These are phyloP conservation scores for Melipona beecheii DNA, from an alignment of 2,888 invertebrate species.

Conservation along the genomic window DNA sequence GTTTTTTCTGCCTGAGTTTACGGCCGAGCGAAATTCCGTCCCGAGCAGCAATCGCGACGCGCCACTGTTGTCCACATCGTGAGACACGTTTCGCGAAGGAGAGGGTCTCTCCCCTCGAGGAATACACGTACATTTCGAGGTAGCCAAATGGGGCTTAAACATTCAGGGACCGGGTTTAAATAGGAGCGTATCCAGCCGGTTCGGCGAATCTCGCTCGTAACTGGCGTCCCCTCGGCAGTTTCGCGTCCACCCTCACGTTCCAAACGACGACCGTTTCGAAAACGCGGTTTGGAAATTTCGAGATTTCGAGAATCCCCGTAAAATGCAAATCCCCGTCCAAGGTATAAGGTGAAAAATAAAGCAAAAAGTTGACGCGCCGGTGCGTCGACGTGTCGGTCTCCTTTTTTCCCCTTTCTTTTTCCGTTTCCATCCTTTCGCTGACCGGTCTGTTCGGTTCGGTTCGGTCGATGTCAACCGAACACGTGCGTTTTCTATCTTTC, in stretches of 20 bases:
- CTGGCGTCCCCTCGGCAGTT: constrained; percentile 11
- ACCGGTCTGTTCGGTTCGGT: not conserved
- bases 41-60: not conserved
- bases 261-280: constrained; percentile 17
- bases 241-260: not conserved
- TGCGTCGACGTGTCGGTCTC: not conserved
- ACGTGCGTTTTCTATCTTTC: not conserved
- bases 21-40: not conserved
- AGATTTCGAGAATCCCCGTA: constrained; percentile 40
- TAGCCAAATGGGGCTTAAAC: constrained; percentile 13
- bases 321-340: constrained; percentile 46
- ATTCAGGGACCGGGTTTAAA: constrained; percentile 28
- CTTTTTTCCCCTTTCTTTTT: no score
- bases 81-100: no score
- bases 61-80: not conserved
- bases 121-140: not conserved
- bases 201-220: constrained; percentile 22
- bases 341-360: not conserved
- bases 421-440: not conserved
- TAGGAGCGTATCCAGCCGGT: constrained; percentile 4
- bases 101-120: not conserved
- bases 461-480: not conserved
- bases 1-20: not conserved
- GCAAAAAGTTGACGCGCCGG: not conserved
- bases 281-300: constrained; percentile 35